These are phyloP conservation scores for Merodon equestris DNA, from an alignment of 2,888 invertebrate genomes.

Conservation along the genomic window DNA sequence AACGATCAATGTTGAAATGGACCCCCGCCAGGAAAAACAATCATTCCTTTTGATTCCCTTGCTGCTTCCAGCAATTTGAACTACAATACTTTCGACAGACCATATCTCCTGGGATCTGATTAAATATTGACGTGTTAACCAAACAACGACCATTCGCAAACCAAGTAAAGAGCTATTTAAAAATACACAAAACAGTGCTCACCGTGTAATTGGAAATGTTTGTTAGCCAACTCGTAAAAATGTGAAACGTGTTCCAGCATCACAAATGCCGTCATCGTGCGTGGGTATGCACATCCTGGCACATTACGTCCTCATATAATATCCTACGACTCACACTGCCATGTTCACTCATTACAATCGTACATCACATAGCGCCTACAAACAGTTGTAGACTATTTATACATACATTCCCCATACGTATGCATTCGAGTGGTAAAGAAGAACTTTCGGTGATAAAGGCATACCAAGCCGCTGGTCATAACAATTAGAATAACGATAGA, in stretches of 20 bases:
- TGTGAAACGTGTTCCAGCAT: constrained; percentile 40
- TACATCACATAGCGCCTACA: constrained; percentile 36
- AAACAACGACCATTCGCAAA: no score
- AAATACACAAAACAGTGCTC: constrained; percentile 6
- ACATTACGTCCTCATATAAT: not conserved
- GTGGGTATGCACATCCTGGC: not conserved
- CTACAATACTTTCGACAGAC: no score
- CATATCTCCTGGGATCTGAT: no score
- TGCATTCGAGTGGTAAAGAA: constrained; percentile 5
- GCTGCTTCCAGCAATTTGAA: no score
- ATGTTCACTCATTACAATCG: not conserved
- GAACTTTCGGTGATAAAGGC: not conserved
- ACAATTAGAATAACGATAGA: constrained; percentile 43
- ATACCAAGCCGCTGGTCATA: not conserved
- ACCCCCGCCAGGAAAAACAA: no score
- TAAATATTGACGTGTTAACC: no score
- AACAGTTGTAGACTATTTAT: constrained; percentile 12
- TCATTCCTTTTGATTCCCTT: no score
- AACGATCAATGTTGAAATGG: no score
- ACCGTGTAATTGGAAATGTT: constrained; percentile 31
- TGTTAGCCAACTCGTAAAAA: constrained; percentile 29
- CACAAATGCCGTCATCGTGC: not conserved
- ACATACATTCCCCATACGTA: no score
- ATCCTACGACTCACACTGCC: not conserved
- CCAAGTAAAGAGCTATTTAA: no score